Evolutionary conservation across 2,113 vertebrate species (phyloP).

Genomic region (Cinclus cinclus): DNA sequence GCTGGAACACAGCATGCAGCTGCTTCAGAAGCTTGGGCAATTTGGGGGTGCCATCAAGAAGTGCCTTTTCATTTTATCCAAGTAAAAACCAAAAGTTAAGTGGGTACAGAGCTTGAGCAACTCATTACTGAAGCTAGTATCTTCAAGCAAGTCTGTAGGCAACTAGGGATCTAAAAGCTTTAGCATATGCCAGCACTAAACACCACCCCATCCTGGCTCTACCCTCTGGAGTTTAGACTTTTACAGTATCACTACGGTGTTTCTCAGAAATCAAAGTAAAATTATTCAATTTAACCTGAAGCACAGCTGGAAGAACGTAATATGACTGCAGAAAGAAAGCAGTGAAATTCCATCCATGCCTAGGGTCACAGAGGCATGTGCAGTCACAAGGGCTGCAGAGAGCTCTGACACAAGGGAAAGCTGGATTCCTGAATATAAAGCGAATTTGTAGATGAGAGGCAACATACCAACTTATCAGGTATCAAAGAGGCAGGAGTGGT

Average conservation of each 20-base stretch:
- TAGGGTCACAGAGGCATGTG: not conserved
- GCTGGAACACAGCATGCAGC: not conserved
- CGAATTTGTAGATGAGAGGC: not conserved
- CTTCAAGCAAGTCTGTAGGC: not conserved
- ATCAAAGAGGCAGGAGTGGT: not conserved
- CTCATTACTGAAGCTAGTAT: not conserved
- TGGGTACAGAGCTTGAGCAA: not conserved
- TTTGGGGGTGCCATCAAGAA: not conserved
- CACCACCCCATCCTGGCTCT: not conserved
- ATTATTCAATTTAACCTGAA: not conserved
- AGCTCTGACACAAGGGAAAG: not conserved
- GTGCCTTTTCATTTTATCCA: not conserved
- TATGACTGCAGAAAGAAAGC: not conserved
- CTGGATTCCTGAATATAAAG: not conserved
- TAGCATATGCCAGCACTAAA: not conserved
- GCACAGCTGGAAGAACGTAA: not conserved
- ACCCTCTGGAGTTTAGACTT: not conserved
- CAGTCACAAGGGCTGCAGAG: not conserved
- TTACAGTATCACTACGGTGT: not conserved
- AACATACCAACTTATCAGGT: not conserved
- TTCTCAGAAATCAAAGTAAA: not conserved
- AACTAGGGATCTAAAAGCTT: not conserved
- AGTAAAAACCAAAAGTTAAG: not conserved
- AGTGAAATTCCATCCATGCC: not conserved
- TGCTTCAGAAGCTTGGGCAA: not conserved